These are phyloP conservation scores for Heliangelus exortis DNA, from an alignment of 2,797 vertebrate species.

Conservation along the genomic window DNA sequence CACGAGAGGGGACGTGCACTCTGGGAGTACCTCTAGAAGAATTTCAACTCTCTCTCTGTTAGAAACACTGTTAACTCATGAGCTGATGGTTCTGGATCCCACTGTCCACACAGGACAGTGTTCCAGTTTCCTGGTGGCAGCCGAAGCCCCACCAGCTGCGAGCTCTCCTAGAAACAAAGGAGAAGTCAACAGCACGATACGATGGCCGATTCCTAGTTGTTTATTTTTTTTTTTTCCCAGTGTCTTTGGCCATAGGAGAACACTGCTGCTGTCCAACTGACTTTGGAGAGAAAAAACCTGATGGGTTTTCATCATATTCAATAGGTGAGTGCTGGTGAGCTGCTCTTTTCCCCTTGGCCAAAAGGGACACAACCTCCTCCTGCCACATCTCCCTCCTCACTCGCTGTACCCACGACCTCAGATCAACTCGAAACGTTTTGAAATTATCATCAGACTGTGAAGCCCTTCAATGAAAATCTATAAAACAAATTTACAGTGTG, in stretches of 20 bases:
- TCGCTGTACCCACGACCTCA: background rate
- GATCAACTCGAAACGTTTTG: slow-evolving; percentile 36
- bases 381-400: background rate
- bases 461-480: slow-evolving; percentile 66
- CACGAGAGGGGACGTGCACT: fast-evolving
- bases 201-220: background rate
- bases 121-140: background rate
- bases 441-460: slow-evolving; percentile 63
- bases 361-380: background rate
- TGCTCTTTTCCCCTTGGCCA: fast-evolving
- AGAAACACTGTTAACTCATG: background rate
- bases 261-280: background rate
- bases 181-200: background rate
- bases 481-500: slow-evolving; percentile 67
- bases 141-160: slow-evolving; percentile 28
- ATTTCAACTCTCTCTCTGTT: background rate
- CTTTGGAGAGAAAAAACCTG: background rate
- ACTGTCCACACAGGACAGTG: background rate
- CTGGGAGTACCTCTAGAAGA: background rate
- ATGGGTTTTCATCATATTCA: background rate
- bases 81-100: background rate
- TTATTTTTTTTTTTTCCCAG: background rate
- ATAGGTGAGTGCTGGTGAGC: background rate
- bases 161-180: slow-evolving; percentile 37
- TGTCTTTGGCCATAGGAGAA: background rate